Conservation (phyloP, 2,113 vertebrate genomes). For the Xenus cinereus region DNA sequence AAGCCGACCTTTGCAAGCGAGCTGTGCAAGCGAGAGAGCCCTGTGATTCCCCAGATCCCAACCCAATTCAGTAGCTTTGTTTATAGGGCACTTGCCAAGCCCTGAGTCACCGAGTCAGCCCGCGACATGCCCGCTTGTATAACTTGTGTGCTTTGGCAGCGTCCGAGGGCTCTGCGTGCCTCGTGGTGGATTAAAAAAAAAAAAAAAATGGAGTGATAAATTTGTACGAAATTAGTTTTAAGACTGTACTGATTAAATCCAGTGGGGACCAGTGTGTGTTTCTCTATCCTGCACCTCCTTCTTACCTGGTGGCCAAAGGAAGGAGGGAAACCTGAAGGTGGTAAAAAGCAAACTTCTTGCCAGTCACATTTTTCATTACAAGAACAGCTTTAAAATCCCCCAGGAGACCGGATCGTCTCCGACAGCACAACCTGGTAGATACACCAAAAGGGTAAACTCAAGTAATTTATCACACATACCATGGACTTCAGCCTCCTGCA, state of each 20-base stretch:
- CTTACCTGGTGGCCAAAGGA: background rate
- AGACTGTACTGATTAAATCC: background rate
- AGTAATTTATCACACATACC: background rate
- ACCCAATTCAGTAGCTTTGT: slow-evolving; percentile 53
- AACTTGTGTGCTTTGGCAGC: slow-evolving; percentile 49
- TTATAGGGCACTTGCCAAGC: slow-evolving; percentile 43
- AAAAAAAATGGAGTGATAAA: background rate
- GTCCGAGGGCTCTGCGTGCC: background rate
- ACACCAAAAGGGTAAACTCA: background rate
- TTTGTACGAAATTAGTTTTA: slow-evolving; percentile 5
- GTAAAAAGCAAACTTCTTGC: background rate
- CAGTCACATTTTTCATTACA: background rate
- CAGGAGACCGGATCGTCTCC: background rate
- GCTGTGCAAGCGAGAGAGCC: background rate
- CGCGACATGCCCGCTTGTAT: slow-evolving; percentile 54
- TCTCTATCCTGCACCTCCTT: background rate
- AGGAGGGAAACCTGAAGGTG: background rate
- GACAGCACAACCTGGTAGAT: background rate
- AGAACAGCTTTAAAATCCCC: background rate
- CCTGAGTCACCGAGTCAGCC: slow-evolving; percentile 60
- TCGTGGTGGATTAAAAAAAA: background rate
- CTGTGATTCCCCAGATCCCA: background rate
- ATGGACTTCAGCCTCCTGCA: fast-evolving
- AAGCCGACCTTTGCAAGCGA: background rate
- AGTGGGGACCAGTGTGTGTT: background rate